phyloP scores from a whole-genome alignment of 2,113 vertebrate species.

The Macrotus californicus region DNA sequence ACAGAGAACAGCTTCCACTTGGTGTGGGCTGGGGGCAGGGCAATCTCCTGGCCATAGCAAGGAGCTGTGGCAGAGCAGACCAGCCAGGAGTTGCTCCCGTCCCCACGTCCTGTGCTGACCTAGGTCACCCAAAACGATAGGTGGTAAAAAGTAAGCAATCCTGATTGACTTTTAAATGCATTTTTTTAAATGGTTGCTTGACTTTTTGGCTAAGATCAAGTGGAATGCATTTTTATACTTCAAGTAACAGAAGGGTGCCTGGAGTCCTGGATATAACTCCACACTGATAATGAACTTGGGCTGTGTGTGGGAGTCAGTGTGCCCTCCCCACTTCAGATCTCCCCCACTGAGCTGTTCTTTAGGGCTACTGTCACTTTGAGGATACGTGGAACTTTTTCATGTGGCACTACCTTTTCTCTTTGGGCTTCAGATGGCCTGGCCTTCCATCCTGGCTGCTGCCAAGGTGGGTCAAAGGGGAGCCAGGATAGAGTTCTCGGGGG shows the following conservation, averaged over 20 bases:
- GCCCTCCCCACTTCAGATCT: not conserved
- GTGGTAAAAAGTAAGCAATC: not conserved
- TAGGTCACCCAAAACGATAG: not conserved
- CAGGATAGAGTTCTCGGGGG: not conserved
- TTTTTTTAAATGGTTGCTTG: not conserved
- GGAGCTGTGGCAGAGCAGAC: not conserved
- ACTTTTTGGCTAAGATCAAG: too few relatives aligned
- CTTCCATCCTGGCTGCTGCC: not conserved
- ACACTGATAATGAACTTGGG: not conserved
- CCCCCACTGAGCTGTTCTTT: not conserved
- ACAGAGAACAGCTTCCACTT: not conserved
- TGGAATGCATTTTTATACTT: not conserved
- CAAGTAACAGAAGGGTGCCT: not conserved
- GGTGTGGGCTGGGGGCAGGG: not conserved
- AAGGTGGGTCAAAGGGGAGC: not conserved
- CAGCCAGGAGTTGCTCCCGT: not conserved
- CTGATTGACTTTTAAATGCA: not conserved
- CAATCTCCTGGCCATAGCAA: not conserved
- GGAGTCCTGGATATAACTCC: not conserved
- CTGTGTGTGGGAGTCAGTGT: not conserved
- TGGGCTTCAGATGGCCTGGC: not conserved
- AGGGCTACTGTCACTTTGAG: not conserved
- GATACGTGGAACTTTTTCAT: not conserved
- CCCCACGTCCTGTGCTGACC: rapidly evolving
- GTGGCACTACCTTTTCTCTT: not conserved